Evolutionary conservation across 2,113 vertebrate genomes (phyloP).

Genomic region (Heteronetta atricapilla): DNA sequence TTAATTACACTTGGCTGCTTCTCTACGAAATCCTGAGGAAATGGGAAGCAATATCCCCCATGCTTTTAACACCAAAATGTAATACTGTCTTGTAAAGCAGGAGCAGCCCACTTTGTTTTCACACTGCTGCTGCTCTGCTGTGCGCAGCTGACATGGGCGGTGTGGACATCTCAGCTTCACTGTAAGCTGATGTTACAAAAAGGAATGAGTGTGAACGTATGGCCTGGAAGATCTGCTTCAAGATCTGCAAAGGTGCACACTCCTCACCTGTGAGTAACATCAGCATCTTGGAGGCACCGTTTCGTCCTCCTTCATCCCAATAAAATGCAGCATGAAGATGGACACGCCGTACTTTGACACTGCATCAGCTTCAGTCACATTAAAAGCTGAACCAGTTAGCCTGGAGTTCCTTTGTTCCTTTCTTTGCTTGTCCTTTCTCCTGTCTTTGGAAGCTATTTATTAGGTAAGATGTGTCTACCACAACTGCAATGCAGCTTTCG

Average conservation of each 20-base stretch:
- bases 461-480: background rate
- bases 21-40: background rate
- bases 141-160: background rate
- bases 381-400: background rate
- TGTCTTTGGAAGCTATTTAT: background rate
- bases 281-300: background rate
- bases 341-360: background rate
- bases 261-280: background rate
- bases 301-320: background rate
- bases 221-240: background rate
- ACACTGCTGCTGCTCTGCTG: background rate
- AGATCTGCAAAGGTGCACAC: background rate
- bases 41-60: background rate
- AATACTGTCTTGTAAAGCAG: background rate
- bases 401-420: background rate
- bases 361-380: background rate
- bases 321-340: background rate
- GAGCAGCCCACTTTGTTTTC: background rate
- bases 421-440: background rate
- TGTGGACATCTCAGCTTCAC: background rate
- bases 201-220: background rate
- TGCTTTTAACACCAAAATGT: background rate
- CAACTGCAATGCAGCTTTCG: background rate
- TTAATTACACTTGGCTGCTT: background rate
- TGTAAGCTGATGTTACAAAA: background rate